Evolutionary conservation across 2,888 invertebrate genomes (phyloP).

Genomic region (Thyatira batis): DNA sequence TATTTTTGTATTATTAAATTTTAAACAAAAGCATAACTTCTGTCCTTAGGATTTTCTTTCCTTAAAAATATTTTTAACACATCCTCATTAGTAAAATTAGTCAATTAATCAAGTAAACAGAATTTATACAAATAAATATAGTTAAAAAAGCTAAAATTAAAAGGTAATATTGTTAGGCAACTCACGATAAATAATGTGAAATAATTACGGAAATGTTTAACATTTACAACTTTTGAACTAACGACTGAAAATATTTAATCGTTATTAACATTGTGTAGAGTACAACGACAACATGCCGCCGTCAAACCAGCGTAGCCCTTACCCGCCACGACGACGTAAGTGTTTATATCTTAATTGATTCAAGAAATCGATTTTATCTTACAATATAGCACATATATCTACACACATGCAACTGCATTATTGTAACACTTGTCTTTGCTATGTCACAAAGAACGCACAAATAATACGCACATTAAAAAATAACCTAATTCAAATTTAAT

Average conservation of each 20-base stretch:
- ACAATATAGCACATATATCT: not conserved
- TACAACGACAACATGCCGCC: slow-evolving; percentile 93
- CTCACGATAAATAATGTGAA: not conserved
- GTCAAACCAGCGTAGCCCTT: slow-evolving; percentile 92
- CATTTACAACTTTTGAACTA: not conserved
- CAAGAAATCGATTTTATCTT: not conserved
- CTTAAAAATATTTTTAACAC: too few species aligned
- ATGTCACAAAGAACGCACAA: slow-evolving; percentile 2
- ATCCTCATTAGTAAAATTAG: too few species aligned
- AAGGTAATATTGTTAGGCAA: too few species aligned
- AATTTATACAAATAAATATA: too few species aligned
- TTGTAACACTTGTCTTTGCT: not conserved
- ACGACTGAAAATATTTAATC: not conserved
- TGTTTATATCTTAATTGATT: slow-evolving; percentile 34
- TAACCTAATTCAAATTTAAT: slow-evolving; percentile 40
- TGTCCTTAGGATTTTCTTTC: too few species aligned
- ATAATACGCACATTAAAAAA: slow-evolving; percentile 24
- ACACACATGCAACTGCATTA: slow-evolving; percentile 3
- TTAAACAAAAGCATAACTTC: too few species aligned
- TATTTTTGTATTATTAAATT: too few species aligned
- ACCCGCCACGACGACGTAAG: slow-evolving; percentile 93
- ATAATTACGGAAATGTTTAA: not conserved
- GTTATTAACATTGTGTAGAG: slow-evolving; percentile 81
- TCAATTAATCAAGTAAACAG: too few species aligned
- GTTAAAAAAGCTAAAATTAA: too few species aligned